Evolutionary conservation across 1,140 invertebrate species (phyloP).

Genomic region (Drosophila subpulchrella): DNA sequence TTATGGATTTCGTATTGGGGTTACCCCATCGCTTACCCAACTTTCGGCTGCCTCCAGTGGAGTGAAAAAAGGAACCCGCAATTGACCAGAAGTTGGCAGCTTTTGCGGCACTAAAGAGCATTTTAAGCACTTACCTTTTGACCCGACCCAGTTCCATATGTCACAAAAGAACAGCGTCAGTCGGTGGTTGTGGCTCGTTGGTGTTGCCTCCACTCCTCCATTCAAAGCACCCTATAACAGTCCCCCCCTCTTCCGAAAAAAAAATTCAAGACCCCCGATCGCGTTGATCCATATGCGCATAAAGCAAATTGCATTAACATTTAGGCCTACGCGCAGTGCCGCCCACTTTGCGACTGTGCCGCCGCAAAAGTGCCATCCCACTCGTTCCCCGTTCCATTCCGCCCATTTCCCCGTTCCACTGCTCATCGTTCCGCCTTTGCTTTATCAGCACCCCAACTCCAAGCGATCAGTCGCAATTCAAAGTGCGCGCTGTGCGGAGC

Average conservation of each 20-base stretch:
- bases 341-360: slow-evolving; percentile 48
- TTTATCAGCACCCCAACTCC: slow-evolving; percentile 18
- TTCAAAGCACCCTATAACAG: background rate
- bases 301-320: slow-evolving; percentile 41
- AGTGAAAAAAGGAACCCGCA: background rate
- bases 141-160: slow-evolving; percentile 66
- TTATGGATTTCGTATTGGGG: background rate
- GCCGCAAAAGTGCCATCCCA: background rate
- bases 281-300: slow-evolving; percentile 16
- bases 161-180: slow-evolving; percentile 45
- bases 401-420: slow-evolving; percentile 1
- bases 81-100: slow-evolving; percentile 39
- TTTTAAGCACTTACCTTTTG: slow-evolving; percentile 39
- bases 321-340: slow-evolving; percentile 48
- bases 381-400: slow-evolving; percentile 19
- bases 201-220: slow-evolving; percentile 13
- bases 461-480: slow-evolving; percentile 30
- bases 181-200: background rate
- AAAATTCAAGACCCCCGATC: background rate
- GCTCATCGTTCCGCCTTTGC: background rate
- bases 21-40: slow-evolving; percentile 26
- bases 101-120: slow-evolving; percentile 36
- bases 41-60: slow-evolving; percentile 6
- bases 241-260: background rate
- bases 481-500: slow-evolving; percentile 23